phyloP scores from a whole-genome alignment of 2,113 vertebrate species.

The Lepus europaeus region DNA sequence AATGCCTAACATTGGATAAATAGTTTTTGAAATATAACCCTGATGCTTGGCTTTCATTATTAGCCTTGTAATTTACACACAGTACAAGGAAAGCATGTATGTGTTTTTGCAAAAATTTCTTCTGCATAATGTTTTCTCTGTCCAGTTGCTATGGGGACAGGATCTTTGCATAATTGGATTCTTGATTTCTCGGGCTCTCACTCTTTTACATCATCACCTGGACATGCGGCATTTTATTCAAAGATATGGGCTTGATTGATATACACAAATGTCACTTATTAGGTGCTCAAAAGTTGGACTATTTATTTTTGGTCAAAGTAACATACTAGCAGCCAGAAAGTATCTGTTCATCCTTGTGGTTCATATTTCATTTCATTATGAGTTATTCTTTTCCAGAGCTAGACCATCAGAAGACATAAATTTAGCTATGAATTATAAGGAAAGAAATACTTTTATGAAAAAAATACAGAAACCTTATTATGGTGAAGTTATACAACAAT shows the following conservation, averaged over 20 bases:
- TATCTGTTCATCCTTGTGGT: background rate
- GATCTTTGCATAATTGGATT: background rate
- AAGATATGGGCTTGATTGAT: background rate
- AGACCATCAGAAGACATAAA: conserved; percentile 71
- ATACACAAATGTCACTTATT: background rate
- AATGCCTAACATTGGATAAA: background rate
- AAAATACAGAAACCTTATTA: conserved; percentile 68
- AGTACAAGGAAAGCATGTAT: background rate
- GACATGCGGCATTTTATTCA: background rate
- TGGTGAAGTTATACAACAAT: conserved; percentile 61
- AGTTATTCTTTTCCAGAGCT: conserved; percentile 68
- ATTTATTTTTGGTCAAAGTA: background rate
- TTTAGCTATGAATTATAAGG: conserved; percentile 79
- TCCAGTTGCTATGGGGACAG: background rate
- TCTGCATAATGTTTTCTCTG: background rate
- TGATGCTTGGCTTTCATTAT: background rate
- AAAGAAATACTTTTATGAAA: conserved; percentile 74
- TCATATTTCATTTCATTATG: conserved; percentile 56
- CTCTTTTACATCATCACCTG: background rate
- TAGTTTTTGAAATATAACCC: background rate
- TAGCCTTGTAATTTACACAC: background rate
- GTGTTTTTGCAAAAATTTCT: background rate
- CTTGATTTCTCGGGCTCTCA: background rate
- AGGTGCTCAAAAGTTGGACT: background rate
- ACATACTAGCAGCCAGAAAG: background rate